These are phyloP conservation scores for Lytechinus pictus DNA, from an alignment of 35 echinoderm and acorn worm genomes.

Conservation along the genomic window DNA sequence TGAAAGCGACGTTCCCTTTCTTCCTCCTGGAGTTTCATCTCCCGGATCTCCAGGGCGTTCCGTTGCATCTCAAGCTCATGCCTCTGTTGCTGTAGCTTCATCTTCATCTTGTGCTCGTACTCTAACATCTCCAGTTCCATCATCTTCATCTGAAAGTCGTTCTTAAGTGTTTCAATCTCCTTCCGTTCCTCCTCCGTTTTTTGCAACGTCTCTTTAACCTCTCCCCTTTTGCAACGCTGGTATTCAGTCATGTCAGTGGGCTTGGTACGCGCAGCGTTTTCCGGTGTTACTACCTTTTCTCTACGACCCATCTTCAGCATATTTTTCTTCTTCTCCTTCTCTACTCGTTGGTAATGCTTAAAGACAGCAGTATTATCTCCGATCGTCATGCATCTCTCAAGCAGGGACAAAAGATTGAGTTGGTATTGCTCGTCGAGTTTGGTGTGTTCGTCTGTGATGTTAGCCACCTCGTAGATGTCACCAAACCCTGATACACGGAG, in stretches of 20 bases:
- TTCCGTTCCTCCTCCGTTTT: neutral
- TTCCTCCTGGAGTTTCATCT: neutral
- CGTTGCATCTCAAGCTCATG: neutral
- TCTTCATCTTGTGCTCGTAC: neutral
- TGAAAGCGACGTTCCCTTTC: neutral
- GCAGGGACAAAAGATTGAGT: neutral
- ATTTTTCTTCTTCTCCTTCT: neutral
- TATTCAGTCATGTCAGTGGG: neutral
- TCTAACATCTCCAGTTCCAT: neutral
- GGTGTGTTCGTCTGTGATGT: conserved; percentile 12
- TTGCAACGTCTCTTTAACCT: too few species aligned
- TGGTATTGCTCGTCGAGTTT: conserved; percentile 21
- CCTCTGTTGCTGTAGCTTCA: neutral
- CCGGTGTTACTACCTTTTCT: neutral
- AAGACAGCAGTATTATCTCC: conserved; percentile 25
- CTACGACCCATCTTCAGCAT: neutral
- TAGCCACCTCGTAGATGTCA: conserved; percentile 25
- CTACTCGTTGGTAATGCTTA: neutral
- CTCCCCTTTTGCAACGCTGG: too few species aligned
- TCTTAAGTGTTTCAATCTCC: neutral
- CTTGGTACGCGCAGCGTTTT: neutral
- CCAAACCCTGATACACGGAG: neutral
- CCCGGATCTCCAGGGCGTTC: neutral
- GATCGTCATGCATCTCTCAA: neutral
- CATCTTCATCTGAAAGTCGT: neutral